phyloP scores from a whole-genome alignment of 2,113 vertebrate species.

The Passerina amoena region DNA sequence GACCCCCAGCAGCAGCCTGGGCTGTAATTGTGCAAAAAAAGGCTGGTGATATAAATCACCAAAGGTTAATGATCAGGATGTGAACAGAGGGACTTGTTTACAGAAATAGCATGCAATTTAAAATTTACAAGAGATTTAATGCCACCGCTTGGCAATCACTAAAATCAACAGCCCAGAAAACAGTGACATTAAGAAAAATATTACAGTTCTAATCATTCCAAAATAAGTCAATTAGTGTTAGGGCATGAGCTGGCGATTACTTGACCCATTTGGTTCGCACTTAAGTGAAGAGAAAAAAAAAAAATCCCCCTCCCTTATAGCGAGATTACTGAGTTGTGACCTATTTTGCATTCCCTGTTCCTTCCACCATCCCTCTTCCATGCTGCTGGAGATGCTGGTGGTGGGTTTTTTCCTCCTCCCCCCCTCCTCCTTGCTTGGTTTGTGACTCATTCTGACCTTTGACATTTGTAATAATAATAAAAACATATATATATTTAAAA shows the following conservation, averaged over 20 bases:
- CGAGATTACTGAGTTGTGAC: conserved; percentile 69
- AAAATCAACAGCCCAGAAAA: conserved; percentile 96
- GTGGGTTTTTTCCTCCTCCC: background rate
- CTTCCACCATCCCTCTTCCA: background rate
- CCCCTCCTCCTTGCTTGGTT: conserved; percentile 6
- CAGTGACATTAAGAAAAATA: conserved; percentile 82
- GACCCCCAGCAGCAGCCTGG: background rate
- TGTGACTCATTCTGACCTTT: conserved; percentile 73
- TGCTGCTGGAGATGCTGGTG: background rate
- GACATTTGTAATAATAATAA: conserved; percentile 68
- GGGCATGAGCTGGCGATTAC: conserved; percentile 76
- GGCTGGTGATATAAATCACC: conserved; percentile 74
- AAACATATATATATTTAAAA: background rate
- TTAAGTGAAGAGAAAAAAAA: conserved; percentile 69
- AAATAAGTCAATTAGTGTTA: conserved; percentile 85
- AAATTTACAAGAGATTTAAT: conserved; percentile 86
- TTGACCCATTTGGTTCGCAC: conserved; percentile 79
- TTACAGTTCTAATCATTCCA: conserved; percentile 83
- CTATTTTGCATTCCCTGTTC: conserved; percentile 65
- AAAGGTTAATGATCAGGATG: conserved; percentile 80
- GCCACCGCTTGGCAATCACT: conserved; percentile 85
- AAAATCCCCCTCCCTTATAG: conserved; percentile 23
- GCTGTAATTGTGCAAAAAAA: conserved; percentile 63
- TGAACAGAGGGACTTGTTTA: conserved; percentile 79
- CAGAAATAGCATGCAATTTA: conserved; percentile 78